These are phyloP conservation scores for Sebastes trivittatus DNA, from an alignment of 2,797 vertebrate species.

Conservation along the genomic window DNA sequence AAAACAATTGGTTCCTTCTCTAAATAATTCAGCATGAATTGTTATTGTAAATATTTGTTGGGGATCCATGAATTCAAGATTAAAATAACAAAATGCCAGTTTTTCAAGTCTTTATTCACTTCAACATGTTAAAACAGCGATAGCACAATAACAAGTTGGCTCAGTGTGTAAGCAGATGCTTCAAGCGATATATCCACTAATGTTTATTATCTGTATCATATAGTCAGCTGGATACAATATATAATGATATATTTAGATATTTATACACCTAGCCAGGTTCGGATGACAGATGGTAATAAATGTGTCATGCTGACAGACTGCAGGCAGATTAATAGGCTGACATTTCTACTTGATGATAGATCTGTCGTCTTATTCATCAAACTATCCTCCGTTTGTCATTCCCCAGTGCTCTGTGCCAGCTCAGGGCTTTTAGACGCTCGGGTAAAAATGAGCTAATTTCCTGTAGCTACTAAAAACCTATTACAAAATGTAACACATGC, in stretches of 20 bases:
- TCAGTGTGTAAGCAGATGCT: neutral
- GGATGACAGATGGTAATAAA: slow-evolving; percentile 9
- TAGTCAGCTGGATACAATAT: neutral
- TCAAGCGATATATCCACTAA: neutral
- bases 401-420: slow-evolving; percentile 3
- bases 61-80: neutral
- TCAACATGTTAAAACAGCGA: slow-evolving; percentile 26
- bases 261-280: neutral
- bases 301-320: slow-evolving; percentile 1
- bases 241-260: neutral
- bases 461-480: neutral
- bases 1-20: neutral
- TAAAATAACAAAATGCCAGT: neutral
- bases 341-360: slow-evolving; percentile 32
- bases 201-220: neutral
- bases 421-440: neutral
- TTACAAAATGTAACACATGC: neutral
- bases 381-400: slow-evolving; percentile 10
- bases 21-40: neutral
- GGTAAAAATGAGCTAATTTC: slow-evolving; percentile 7
- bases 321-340: slow-evolving; percentile 7
- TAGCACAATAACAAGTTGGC: neutral
- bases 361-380: slow-evolving; percentile 12
- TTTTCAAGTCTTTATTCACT: slow-evolving; percentile 53
- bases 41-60: neutral